Percentiles rank a stretch among this genome's conserved stretches.
Evolutionary conservation across 2,113 vertebrate species (phyloP).

Genomic region (Chaenogobius annularis): DNA sequence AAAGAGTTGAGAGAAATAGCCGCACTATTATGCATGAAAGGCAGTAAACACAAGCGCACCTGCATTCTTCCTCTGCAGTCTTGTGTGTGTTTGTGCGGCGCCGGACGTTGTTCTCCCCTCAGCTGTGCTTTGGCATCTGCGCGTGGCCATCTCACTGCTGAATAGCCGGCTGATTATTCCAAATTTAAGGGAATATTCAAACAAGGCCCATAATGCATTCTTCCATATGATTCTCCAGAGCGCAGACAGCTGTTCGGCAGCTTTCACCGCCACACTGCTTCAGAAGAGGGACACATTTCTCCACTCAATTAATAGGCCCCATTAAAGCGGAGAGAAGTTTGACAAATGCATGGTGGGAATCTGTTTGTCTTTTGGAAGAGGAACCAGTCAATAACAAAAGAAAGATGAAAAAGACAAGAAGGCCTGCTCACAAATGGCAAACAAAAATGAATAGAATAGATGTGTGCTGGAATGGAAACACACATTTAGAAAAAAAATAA

Average conservation of each 20-base stretch:
- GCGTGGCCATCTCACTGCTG: constrained; percentile 70
- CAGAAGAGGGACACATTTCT: constrained; percentile 70
- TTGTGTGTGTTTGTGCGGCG: constrained; percentile 50
- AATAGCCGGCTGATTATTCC: constrained; percentile 78
- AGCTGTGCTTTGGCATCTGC: constrained; percentile 76
- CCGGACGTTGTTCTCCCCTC: constrained; percentile 61
- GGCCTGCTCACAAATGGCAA: background rate
- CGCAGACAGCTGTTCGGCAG: constrained; percentile 73
- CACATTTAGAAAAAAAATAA: too few species aligned
- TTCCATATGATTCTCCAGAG: constrained; percentile 76
- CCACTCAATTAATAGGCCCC: constrained; percentile 68
- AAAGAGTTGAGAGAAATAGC: constrained; percentile 50
- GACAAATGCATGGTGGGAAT: constrained; percentile 55
- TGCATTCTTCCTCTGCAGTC: constrained; percentile 61
- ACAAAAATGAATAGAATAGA: background rate
- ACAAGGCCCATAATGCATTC: constrained; percentile 75
- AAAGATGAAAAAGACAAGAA: background rate
- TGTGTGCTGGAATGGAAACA: background rate
- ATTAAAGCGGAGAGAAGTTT: constrained; percentile 63
- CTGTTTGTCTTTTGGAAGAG: constrained; percentile 34
- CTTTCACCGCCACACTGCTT: constrained; percentile 60
- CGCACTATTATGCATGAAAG: constrained; percentile 54
- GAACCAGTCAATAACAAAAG: constrained; percentile 8
- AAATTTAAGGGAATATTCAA: constrained; percentile 75
- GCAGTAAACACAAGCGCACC: constrained; percentile 58